Base-by-base conservation (phyloP, 35 echinoderm and acorn worm species). In the Apostichopus parvimensis region DNA sequence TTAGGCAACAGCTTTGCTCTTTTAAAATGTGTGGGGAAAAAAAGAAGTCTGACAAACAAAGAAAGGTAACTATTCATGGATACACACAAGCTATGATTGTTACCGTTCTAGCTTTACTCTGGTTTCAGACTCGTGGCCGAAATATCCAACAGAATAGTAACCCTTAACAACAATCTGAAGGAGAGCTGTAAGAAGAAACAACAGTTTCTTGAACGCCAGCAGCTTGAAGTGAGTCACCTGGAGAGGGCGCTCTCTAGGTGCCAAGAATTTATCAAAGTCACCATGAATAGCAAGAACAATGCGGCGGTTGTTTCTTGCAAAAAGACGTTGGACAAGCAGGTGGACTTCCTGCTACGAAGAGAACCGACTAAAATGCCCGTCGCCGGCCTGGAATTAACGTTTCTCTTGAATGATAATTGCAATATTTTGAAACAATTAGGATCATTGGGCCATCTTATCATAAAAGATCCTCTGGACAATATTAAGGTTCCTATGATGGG, bases 371-470 rank as follows among this genome's bases (percentile, higher is more conserved):
- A 90, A 78, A 87, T 89, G 87, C 95, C 95, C 5, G 77, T 96
- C n/a, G 91, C 93, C 0, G 95, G 93, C 7, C 86, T 96, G 0
- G 95, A 96, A 55, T 77, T 96, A 20, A 92, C 90, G 24, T 96
- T 94, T 53, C 68, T 96, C 1, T 77, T 92, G 13, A 96, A 94
- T 25, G 86, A 91, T 61, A 77, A 79, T 54, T 77, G 89, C 71
- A 91, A 91, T 79, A 91, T 91, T 26, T 53, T 91, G n/a, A 91
- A 91, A 26, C 89, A 91, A 66, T 13, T 91, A 21, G 76, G 72
- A 12, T 76, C 58, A 0, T 24, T 77, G 28, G 79, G 81, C 17
- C 82, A 86, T 5, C 81, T 93, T 60, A 83, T 73, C 18, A 57
- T 86, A 4, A 85, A 77, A 24, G 81, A 93, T 17, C 66, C 81